These are phyloP conservation scores for Lasioglossum morio DNA, from an alignment of 2,888 invertebrate species.

Conservation along the genomic window DNA sequence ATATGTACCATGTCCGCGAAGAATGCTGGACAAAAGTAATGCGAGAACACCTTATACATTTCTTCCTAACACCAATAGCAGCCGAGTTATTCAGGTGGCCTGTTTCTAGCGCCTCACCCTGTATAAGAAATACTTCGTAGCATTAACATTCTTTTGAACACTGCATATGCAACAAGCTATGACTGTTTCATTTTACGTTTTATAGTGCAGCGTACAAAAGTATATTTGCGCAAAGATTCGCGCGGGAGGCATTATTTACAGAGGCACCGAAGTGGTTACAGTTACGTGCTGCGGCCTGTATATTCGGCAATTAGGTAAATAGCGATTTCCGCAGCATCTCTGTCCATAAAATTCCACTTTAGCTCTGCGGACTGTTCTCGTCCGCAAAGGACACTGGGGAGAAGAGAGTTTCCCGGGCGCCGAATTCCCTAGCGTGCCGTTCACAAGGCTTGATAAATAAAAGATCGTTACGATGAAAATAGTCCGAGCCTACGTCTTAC, in stretches of 20 bases:
- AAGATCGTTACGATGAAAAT: constrained; percentile 78
- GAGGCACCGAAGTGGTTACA: background rate
- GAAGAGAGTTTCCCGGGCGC: constrained; percentile 43
- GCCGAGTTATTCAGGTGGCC: no score
- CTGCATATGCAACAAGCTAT: no score
- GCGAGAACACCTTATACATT: no score
- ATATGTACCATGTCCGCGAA: no score
- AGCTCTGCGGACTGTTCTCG: constrained; percentile 42
- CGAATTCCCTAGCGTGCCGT: constrained; percentile 75
- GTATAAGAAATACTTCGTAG: no score
- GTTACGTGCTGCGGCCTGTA: background rate
- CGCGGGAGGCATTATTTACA: background rate
- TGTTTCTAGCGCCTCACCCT: no score
- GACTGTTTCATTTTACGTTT: no score
- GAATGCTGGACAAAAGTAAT: no score
- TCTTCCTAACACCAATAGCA: no score
- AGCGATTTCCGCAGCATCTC: constrained; percentile 3
- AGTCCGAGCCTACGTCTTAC: constrained; percentile 66
- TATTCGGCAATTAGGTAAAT: constrained; percentile 19
- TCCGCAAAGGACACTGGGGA: constrained; percentile 55
- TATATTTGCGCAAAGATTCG: background rate
- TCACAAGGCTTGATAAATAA: constrained; percentile 80
- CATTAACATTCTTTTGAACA: no score
- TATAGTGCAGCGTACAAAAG: no score
- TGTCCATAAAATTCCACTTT: background rate